Evolutionary conservation across 2,113 vertebrate species (phyloP).

Genomic region (Protobothrops flavoviridis): DNA sequence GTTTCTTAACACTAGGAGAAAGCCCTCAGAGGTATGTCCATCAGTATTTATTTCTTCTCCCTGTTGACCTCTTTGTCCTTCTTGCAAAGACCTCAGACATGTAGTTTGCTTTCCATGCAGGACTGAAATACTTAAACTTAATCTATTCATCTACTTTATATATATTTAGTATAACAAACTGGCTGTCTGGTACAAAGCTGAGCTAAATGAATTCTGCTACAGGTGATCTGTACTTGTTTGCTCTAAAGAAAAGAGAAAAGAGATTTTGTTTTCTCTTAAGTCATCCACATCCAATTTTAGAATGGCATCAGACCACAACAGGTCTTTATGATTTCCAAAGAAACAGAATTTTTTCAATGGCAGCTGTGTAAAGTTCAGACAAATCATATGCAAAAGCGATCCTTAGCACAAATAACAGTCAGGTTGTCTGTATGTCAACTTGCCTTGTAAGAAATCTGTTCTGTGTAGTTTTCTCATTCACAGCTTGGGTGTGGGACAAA

Average conservation of each 20-base stretch:
- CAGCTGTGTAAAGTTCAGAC: background rate
- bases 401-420: background rate
- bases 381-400: background rate
- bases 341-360: background rate
- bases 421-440: background rate
- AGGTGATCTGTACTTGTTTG: background rate
- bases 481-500: slow-evolving; percentile 1
- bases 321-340: background rate
- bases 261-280: background rate
- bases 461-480: slow-evolving; percentile 19
- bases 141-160: background rate
- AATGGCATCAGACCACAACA: background rate
- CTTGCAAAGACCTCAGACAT: background rate
- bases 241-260: background rate
- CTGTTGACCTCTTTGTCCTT: background rate
- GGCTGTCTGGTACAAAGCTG: background rate
- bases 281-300: background rate
- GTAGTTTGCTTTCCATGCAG: background rate
- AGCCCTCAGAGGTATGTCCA: background rate
- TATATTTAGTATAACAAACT: background rate
- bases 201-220: background rate
- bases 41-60: background rate
- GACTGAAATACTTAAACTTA: background rate
- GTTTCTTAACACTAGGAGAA: background rate
- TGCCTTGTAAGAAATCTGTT: background rate